Conservation (phyloP, 2,113 vertebrate species). For the Saccopteryx bilineata region DNA sequence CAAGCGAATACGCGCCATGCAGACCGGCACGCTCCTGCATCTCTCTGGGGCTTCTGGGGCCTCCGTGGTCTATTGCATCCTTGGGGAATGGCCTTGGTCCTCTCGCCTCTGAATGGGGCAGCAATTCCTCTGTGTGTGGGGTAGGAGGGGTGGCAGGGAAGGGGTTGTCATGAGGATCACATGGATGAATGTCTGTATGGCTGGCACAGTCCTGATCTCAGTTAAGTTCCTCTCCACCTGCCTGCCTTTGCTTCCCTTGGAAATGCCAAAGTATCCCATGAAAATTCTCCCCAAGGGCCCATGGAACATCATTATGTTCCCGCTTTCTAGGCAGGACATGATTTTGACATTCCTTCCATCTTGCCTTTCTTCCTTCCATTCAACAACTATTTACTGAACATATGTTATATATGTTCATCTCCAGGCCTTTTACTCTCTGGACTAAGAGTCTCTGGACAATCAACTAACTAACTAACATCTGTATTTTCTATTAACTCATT, state of each 20-base stretch:
- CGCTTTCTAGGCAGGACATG: not conserved
- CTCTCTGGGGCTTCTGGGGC: not conserved
- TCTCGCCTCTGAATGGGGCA: no score
- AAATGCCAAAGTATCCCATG: not conserved
- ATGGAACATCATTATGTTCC: accelerated
- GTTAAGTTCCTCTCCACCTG: not conserved
- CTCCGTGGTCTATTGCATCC: accelerated
- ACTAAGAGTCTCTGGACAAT: not conserved
- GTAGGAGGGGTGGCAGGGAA: not conserved
- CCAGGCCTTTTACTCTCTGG: not conserved
- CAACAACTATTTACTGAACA: not conserved
- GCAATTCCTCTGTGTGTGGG: not conserved
- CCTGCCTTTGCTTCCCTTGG: not conserved
- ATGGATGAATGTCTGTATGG: not conserved
- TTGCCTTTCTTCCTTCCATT: not conserved
- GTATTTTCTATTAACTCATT: not conserved
- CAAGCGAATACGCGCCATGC: not conserved
- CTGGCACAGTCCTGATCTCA: not conserved
- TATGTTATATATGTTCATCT: not conserved
- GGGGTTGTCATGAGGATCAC: no score
- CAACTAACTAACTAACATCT: not conserved
- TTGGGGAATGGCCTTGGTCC: no score
- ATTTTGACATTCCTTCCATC: not conserved
- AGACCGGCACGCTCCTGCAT: accelerated
- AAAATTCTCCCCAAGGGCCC: not conserved